Evolutionary conservation across 2,797 vertebrate genomes (phyloP).

Genomic region (Falco novaeseelandiae): DNA sequence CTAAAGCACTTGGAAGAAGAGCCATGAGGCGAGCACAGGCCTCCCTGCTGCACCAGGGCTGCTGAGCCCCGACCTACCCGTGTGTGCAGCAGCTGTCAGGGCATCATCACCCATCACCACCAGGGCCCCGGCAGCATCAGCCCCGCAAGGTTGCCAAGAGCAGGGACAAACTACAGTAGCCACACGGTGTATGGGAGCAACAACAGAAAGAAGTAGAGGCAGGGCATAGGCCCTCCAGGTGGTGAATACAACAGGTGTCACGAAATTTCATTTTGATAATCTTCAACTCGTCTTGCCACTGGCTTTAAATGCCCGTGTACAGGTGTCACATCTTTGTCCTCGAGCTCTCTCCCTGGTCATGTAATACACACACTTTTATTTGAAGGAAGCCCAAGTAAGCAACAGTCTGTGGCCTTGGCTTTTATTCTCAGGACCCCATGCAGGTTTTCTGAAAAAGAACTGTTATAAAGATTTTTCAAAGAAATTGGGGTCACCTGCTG

Average conservation of each 20-base stretch:
- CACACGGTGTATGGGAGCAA: not conserved
- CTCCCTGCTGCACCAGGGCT: not conserved
- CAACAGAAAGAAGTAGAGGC: not conserved
- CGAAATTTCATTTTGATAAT: not conserved
- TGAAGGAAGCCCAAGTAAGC: conserved; percentile 20
- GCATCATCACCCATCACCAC: no score
- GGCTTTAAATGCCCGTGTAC: not conserved
- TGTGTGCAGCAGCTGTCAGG: not conserved
- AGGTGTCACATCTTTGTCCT: not conserved
- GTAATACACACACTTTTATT: not conserved
- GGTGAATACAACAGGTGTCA: not conserved
- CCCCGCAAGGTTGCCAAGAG: not conserved
- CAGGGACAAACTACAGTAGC: not conserved
- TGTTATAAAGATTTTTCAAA: conserved; percentile 59
- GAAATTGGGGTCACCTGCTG: conserved; percentile 50
- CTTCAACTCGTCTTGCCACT: not conserved
- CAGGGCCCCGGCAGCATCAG: fast-evolving
- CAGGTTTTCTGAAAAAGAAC: conserved; percentile 56
- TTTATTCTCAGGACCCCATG: conserved; percentile 9
- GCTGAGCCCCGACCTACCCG: not conserved
- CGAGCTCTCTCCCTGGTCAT: not conserved
- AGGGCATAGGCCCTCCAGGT: not conserved
- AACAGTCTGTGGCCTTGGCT: conserved; percentile 15
- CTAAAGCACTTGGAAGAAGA: not conserved
- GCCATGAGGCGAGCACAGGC: not conserved